Base-by-base conservation (phyloP, 1,140 invertebrate species). In the Sycophila sp. region DNA sequence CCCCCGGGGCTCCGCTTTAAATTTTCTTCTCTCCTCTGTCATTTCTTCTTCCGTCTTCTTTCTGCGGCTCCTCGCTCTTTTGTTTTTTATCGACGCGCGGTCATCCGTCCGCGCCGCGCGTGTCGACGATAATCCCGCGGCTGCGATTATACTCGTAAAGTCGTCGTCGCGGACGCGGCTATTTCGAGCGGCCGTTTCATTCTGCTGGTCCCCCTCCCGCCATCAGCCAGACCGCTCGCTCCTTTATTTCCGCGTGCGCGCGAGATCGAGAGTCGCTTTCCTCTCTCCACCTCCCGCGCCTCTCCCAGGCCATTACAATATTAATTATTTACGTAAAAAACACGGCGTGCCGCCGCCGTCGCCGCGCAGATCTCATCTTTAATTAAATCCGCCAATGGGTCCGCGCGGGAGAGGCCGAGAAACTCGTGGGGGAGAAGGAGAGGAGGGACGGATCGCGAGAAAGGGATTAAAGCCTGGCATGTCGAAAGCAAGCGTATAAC, bases 281-380 rank as follows among this genome's bases (percentile, higher is more conserved):
- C 56, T 26, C 13, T 19, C 24, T 28, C 51, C n/a, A 2, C 13
- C 6, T 1, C 62, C 32, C 32, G 1, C 42, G n/a, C 74, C 62
- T 69, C 53, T 59, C 63, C 34, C 62, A 71, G 63, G 40, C 77
- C 73, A 75, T 78, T 78, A 78, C 71, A 75, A 77, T 78, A 77
- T 77, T 78, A 77, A 77, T 78, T 78, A 78, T 78, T 77, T 78
- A 74, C 66, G 75, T 75, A 76, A 78, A 78, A 78, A 78, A 73
- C 69, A 71, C 75, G 72, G 72, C 77, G 72, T 75, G 76, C 76
- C 75, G 73, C 71, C 76, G 73, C 73, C 74, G 76, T 75, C 75
- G 73, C 71, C 76, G 73, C 73, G 72, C 45, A 78, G 75, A 77
- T 78, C 73, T 71, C 77, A 78, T 78, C 77, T 78, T 78, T 78